Evolutionary conservation across 2,888 invertebrate genomes (phyloP), one percentile per base, ranked within the genome.

Genomic region (Bursaphelenchus okinawaensis): DNA sequence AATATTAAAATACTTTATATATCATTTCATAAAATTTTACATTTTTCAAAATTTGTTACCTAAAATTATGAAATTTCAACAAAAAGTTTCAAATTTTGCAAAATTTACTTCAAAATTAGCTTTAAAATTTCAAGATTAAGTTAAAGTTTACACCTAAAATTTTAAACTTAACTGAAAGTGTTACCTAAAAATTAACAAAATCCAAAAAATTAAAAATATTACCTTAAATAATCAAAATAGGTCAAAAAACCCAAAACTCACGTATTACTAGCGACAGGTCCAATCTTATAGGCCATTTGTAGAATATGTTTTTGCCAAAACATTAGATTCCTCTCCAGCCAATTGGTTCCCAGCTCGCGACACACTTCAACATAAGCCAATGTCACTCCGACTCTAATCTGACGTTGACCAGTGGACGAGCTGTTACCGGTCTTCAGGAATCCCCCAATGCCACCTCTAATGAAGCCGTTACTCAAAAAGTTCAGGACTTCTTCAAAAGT

Each of bases 291-390:
- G 2, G 87, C 93, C 71, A 96, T 85, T 79, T 94, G 93, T 58
- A 96, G 85, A 4, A 96, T 88, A 83, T 96, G 95, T 9, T 88
- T 88, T n/a, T 95, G 85, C 76, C 95, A 89, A 0, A 88, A 87
- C 16, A 89, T 89, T 80, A 95, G 87, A 83, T 96, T 92, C 22
- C 91, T 88, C 84, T 98, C 96, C 68, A 98, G 84, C 96, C 96
- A 98, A 0, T 56, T 56, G 8, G 91, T 90, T 28, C 96, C 96
- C 88, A 96, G 89, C 78, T 90, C 90, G 84, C 92, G 91, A 0
- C 93, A 90, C 83, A 96, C 92, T 61, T 92, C 90, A 26, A 98
- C 94, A 83, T 98, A 98, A 0, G 93, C 91, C 92, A 96, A 92
- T 4, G 96, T 94, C 0, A 98, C 92, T 67, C 96, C 96, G 65